phyloP scores from a whole-genome alignment of 2,113 vertebrate species.

The Electrona antarctica region DNA sequence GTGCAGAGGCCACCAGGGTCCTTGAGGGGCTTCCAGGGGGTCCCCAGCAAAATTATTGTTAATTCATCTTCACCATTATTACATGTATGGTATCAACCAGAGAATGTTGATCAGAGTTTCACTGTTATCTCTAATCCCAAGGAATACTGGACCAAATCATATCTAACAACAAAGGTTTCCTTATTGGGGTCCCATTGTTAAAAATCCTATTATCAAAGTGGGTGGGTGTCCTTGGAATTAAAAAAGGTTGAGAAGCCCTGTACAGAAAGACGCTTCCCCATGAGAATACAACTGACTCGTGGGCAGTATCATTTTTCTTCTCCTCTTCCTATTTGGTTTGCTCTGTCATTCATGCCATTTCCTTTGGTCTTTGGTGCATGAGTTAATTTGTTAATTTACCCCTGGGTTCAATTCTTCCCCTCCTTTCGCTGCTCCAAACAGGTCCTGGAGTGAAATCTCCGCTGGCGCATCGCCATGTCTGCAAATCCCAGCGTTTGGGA shows the following conservation, averaged over 20 bases:
- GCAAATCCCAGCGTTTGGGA: slow-evolving; percentile 14
- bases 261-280: slow-evolving; percentile 18
- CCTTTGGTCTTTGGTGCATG: slow-evolving; percentile 4
- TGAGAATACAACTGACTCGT: slow-evolving; percentile 28
- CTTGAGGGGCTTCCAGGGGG: too few relatives aligned
- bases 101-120: too few relatives aligned
- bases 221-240: too few relatives aligned
- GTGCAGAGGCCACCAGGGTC: too few relatives aligned
- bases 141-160: too few relatives aligned
- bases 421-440: slow-evolving; percentile 11
- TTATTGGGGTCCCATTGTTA: too few relatives aligned
- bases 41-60: too few relatives aligned
- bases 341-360: slow-evolving; percentile 16
- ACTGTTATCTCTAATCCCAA: too few relatives aligned
- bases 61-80: too few relatives aligned
- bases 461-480: slow-evolving; percentile 49
- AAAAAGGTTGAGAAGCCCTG: background rate
- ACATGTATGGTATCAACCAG: too few relatives aligned
- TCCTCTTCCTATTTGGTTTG: slow-evolving; percentile 33
- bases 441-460: slow-evolving; percentile 21
- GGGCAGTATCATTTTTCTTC: slow-evolving; percentile 40
- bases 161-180: too few relatives aligned
- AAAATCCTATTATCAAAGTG: too few relatives aligned
- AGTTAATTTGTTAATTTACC: slow-evolving; percentile 47
- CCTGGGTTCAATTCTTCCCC: slow-evolving; percentile 13